Percentiles rank a stretch among this genome's conserved stretches.
phyloP scores from a whole-genome alignment of 2,888 invertebrate genomes.

The Scrobipalpa atriplicella region DNA sequence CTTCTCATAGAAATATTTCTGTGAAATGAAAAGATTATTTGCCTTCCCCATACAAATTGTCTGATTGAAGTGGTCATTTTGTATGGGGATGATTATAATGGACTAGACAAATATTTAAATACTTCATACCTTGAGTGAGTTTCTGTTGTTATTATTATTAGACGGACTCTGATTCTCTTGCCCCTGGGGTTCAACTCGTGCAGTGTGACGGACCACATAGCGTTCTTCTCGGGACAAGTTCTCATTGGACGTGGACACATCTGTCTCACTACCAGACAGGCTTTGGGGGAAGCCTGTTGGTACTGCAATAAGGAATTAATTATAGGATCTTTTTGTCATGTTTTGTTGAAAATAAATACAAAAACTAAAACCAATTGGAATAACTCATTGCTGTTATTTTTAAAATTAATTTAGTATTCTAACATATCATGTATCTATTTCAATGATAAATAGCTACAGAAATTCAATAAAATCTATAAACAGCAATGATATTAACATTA shows the following conservation, averaged over 20 bases:
- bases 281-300: constrained; percentile 87
- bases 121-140: constrained; percentile 82
- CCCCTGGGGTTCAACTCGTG: constrained; percentile 95
- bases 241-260: constrained; percentile 95
- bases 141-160: constrained; percentile 67
- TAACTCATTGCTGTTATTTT: too few relatives aligned
- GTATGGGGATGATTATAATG: too few relatives aligned
- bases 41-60: too few relatives aligned
- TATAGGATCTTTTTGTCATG: not conserved
- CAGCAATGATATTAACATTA: too few relatives aligned
- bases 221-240: constrained; percentile 93
- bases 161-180: constrained; percentile 87
- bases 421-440: too few relatives aligned
- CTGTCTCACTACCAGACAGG: constrained; percentile 94
- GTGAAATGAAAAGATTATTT: too few relatives aligned
- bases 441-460: not conserved
- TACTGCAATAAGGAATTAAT: constrained; percentile 48
- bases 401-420: too few relatives aligned
- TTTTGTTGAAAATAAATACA: too few relatives aligned
- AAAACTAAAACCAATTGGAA: too few relatives aligned
- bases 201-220: constrained; percentile 91
- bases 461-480: not conserved
- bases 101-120: too few relatives aligned
- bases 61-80: too few relatives aligned
- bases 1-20: too few relatives aligned